These are phyloP conservation scores for Branchipolynoe longqiensis DNA, from an alignment of 2,888 invertebrate species.

Conservation along the genomic window DNA sequence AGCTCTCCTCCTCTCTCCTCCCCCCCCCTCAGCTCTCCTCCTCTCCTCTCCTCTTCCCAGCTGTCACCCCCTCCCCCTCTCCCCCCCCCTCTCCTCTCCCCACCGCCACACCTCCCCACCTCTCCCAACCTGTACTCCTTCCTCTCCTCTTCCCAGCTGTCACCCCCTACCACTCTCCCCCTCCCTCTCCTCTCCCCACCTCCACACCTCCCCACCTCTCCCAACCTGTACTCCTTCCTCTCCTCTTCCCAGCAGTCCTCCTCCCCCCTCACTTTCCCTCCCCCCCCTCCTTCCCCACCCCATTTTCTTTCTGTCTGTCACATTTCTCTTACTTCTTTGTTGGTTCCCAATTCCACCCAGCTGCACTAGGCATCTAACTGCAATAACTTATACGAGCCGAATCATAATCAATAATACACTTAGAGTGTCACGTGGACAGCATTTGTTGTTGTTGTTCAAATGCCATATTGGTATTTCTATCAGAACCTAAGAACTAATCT, in stretches of 20 bases:
- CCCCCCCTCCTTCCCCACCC: background rate
- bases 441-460: no score
- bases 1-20: no score
- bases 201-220: background rate
- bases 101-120: background rate
- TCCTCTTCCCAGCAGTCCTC: background rate
- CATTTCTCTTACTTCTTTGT: no score
- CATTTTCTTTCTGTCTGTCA: no score
- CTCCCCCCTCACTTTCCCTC: background rate
- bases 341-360: no score
- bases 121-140: background rate
- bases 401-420: no score
- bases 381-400: no score
- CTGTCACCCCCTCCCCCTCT: background rate
- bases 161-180: background rate
- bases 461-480: no score
- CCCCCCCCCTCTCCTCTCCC: background rate
- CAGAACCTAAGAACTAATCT: no score
- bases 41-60: background rate
- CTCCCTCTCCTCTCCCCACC: background rate
- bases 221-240: background rate
- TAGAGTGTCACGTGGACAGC: no score
- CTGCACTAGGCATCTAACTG: no score
- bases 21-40: background rate
- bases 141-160: background rate